phyloP scores from a whole-genome alignment of 2,113 vertebrate genomes.

The Nothocercus nigrocapillus region DNA sequence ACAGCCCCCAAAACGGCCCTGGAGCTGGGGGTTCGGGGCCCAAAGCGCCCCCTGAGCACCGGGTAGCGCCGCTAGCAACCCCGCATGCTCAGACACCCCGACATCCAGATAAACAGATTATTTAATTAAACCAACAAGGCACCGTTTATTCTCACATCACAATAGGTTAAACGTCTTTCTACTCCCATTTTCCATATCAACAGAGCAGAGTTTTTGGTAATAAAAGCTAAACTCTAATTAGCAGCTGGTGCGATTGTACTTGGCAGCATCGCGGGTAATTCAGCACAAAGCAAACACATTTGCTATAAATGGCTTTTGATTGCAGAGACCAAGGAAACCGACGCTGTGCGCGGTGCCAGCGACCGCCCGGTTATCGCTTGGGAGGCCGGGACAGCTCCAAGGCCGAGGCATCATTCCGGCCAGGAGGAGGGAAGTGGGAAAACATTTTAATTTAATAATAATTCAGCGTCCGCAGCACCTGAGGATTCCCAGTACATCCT shows the following conservation, averaged over 20 bases:
- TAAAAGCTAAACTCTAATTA: slow-evolving; percentile 65
- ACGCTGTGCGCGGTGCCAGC: neutral
- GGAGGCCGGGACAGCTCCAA: neutral
- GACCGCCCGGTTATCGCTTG: neutral
- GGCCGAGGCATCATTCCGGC: neutral
- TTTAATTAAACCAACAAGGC: slow-evolving; percentile 64
- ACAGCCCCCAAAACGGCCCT: no score
- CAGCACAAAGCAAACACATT: slow-evolving; percentile 68
- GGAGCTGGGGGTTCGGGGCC: no score
- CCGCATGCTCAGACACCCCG: slow-evolving; percentile 54
- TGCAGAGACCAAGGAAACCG: slow-evolving; percentile 21
- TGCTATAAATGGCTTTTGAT: slow-evolving; percentile 57
- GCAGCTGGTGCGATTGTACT: slow-evolving; percentile 59
- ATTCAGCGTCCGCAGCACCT: no score
- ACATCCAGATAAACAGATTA: slow-evolving; percentile 77
- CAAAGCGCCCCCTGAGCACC: no score
- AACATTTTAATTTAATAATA: neutral
- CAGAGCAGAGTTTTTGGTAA: slow-evolving; percentile 59
- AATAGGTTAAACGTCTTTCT: slow-evolving; percentile 71
- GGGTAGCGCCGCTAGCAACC: slow-evolving; percentile 32
- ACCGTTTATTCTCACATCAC: slow-evolving; percentile 74
- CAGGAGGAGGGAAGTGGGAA: neutral
- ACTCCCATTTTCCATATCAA: slow-evolving; percentile 62
- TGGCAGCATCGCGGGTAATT: slow-evolving; percentile 54
- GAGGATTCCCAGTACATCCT: accelerated